Conservation (phyloP, 1,140 invertebrate species). For the Brachionus asplanchnoidis region DNA sequence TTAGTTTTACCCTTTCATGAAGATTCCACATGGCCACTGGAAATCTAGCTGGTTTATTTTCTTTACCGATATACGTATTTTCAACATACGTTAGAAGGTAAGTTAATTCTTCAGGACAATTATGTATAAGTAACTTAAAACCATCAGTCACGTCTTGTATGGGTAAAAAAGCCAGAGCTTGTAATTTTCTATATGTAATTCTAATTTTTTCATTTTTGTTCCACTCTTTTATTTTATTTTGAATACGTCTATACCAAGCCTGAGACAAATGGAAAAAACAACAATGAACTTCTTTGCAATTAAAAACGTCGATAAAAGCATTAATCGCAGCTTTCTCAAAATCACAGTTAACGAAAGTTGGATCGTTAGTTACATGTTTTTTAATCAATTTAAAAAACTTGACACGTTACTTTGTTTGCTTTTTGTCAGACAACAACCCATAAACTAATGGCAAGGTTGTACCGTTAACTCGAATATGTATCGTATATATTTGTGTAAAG, state of each 20-base stretch:
- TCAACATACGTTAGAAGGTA: background rate
- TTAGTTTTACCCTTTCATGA: background rate
- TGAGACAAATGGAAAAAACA: slow-evolving; percentile 1
- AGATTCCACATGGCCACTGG: background rate
- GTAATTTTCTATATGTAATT: background rate
- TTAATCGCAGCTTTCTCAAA: background rate
- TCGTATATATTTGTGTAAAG: too few relatives aligned
- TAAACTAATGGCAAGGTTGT: too few relatives aligned
- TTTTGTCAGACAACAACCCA: too few relatives aligned
- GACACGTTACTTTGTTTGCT: too few relatives aligned
- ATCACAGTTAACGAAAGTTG: too few relatives aligned
- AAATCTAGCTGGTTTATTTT: background rate
- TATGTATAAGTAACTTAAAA: background rate
- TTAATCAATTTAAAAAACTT: too few relatives aligned
- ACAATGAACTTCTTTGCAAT: background rate
- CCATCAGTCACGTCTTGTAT: background rate
- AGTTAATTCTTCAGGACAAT: background rate
- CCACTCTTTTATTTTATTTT: slow-evolving; percentile 13
- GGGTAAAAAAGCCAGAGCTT: background rate
- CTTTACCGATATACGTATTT: background rate
- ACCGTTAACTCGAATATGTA: too few relatives aligned
- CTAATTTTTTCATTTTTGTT: background rate
- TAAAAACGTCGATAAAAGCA: background rate
- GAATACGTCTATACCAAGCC: background rate
- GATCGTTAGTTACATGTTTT: too few relatives aligned